phyloP scores from a whole-genome alignment of 1,140 invertebrate species.

The Camponotus floridanus region DNA sequence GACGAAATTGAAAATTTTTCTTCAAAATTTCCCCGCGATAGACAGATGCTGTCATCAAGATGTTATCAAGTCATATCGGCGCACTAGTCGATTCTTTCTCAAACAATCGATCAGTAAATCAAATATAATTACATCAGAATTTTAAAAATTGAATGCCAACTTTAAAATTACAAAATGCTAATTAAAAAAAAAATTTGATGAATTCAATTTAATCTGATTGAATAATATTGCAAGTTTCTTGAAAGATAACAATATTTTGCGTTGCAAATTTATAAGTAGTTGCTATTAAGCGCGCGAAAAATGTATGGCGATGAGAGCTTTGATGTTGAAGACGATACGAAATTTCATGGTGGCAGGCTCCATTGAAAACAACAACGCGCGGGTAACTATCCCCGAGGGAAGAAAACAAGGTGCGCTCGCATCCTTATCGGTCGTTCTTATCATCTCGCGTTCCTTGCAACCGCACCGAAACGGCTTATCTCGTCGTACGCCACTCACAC shows the following conservation, averaged over 20 bases:
- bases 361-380: constrained; percentile 14
- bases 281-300: not conserved
- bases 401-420: not conserved
- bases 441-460: constrained; percentile 13
- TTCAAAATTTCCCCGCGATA: not conserved
- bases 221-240: not conserved
- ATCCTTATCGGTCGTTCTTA: constrained; percentile 35
- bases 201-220: not conserved
- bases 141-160: not conserved
- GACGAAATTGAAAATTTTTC: constrained; percentile 38
- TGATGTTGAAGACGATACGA: constrained; percentile 1
- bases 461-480: constrained; percentile 24
- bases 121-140: not conserved
- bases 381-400: not conserved
- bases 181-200: no score
- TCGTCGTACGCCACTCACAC: constrained; percentile 27
- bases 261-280: not conserved
- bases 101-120: constrained; percentile 12
- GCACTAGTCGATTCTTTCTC: not conserved
- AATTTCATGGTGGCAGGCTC: constrained; percentile 26
- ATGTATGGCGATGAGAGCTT: not conserved
- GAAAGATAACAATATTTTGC: not conserved
- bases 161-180: not conserved
- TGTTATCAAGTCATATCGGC: not conserved
- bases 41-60: not conserved